Base-by-base conservation (phyloP, 2,797 vertebrate genomes). In the Enteromius thamalakanensis region DNA sequence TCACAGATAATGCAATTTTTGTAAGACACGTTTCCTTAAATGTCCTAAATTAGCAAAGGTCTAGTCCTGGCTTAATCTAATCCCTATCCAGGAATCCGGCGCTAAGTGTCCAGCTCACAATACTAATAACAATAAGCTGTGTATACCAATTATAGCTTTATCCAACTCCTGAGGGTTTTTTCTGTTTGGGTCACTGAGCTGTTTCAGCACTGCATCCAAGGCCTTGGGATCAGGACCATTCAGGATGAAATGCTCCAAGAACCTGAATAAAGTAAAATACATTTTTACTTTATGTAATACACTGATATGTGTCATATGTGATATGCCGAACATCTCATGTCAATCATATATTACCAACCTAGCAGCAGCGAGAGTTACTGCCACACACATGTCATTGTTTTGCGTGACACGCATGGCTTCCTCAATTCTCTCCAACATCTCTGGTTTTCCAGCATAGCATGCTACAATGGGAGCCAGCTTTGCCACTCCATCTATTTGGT, bases 351-450 rank as follows among this genome's bases (percentile, higher is more conserved):
- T 19, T 32, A 78, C 75, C 21, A 40, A 94, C 94, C 94, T 92
- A 0, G 93, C 94, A 47, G 94, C 94, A 51, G 93, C 92, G 62
- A 95, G 87, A 0, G 94, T 93, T 85, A 89, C 90, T 5, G 93
- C 90, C 84, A 94, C 91, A 85, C 94, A 95, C 78, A 90, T 85
- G 84, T 94, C 92, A 0, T 92, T 87, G 84, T 93, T 93, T 86
- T 95, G 94, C 15, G 93, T 94, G 87, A 95, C 91, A 1, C 92
- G 88, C 0, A 88, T 3, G 1, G 89, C 92, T 1, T 87, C 82
- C 86, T 94, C 94, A 85, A 94, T 94, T 55, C 91, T 93, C 76
- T 93, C 90, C 87, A 95, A 84, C 94, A 95, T 93, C 69, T 94
- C 92, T 0, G 91, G 85, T 23, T 72, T 90, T 40, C 94, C 92